Evolutionary conservation across 2,888 invertebrate species (phyloP).

Genomic region (Helleia helle): DNA sequence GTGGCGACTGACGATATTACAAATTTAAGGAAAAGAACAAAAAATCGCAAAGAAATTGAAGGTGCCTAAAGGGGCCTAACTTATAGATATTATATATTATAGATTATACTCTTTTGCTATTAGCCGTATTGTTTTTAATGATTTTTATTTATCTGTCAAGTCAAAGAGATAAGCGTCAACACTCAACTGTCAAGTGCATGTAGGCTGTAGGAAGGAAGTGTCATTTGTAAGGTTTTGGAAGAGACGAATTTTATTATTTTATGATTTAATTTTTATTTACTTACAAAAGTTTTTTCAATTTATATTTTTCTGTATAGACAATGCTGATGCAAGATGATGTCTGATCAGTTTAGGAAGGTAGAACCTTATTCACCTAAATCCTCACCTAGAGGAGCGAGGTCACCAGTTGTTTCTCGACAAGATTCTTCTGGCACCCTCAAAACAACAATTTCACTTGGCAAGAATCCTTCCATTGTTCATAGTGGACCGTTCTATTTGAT

Average conservation of each 20-base stretch:
- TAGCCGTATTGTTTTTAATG: too few relatives aligned
- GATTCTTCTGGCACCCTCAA: conserved; percentile 98
- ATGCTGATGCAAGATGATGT: conserved; percentile 87
- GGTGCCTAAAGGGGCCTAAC: too few relatives aligned
- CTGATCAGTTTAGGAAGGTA: conserved; percentile 93
- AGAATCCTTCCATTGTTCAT: conserved; percentile 97
- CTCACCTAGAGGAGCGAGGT: conserved; percentile 93
- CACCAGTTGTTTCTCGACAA: conserved; percentile 95
- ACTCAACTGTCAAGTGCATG: too few relatives aligned
- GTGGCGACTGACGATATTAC: too few relatives aligned
- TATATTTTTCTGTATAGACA: conserved; percentile 48
- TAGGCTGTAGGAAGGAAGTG: too few relatives aligned
- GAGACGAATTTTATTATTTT: conserved; percentile 27
- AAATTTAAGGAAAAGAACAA: too few relatives aligned
- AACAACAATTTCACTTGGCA: conserved; percentile 97
- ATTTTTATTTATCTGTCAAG: too few relatives aligned
- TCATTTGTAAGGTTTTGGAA: conserved; percentile 22
- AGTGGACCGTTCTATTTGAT: conserved; percentile 98
- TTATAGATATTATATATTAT: too few relatives aligned
- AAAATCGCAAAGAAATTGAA: too few relatives aligned
- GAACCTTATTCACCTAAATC: conserved; percentile 97
- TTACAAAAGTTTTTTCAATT: conserved; percentile 46
- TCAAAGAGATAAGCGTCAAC: too few relatives aligned
- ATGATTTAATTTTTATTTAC: conserved; percentile 53
- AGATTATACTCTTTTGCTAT: too few relatives aligned